Evolutionary conservation across 2,888 invertebrate genomes (phyloP), one percentile per base, ranked within the genome.

Genomic region (Nysson spinosus): DNA sequence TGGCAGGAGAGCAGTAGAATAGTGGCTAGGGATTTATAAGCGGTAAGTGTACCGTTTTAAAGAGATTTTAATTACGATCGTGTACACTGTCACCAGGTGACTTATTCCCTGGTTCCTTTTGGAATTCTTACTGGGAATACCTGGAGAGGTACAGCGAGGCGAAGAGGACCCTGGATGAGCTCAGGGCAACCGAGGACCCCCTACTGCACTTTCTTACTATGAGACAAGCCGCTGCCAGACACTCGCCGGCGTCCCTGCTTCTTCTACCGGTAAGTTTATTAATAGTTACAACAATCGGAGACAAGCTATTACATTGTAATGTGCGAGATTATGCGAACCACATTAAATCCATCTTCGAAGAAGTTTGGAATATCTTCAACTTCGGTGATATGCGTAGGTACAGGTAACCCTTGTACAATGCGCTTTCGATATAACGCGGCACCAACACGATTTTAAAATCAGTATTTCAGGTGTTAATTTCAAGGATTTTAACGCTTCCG

Each of bases 81-180:
- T 28, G 43, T 39, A 20, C 39, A 28, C 42, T 74, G 67, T 68
- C 60, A 32, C 51, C 83, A 86, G 86, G 85, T 80, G 91, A 91
- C 78, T 87, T 93, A 81, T 93, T 93, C 80, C 90, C 90, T 75
- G 90, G 90, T 65, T 91, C 92, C 80, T 88, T 92, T 78, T 90
- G 92, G 91, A 90, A 90, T 75, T 90, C 91, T 37, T 92, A 92
- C 83, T 91, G 91, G 69, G 91, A 92, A 81, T 93, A 91, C 83
- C 88, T 92, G 83, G 89, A 90, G 54, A 89, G 90, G 55, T 92
- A 92, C 83, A 88, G 90, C 49, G 89, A 90, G 77, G 91, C 91
- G 24, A 89, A 89, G 58, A 91, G 92, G 57, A 87, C 91, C 69
- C 86, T 93, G 77, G 89, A 92, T 67, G 90, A 92, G 64, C 91